Evolutionary conservation across 2,797 vertebrate species (phyloP), one percentile per base, ranked within the genome.

Genomic region (Aulostomus chinensis): DNA sequence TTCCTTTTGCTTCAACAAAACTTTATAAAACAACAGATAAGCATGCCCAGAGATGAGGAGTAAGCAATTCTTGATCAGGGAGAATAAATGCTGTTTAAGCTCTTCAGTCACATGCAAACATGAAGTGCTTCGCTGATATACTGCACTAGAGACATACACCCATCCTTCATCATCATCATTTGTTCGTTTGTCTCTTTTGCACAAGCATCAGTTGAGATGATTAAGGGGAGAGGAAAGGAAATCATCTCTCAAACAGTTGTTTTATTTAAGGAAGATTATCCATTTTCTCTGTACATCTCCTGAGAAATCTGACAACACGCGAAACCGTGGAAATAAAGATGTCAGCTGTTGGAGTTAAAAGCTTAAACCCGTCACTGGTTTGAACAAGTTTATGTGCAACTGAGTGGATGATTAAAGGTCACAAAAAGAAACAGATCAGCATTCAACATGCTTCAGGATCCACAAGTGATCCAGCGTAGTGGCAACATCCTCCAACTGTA

Each of bases 191-290:
- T 35, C 12, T 35, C 37, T 14, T 30, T 29, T 8, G 20, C 13
- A 5, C 45, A 36, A 5, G 14, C 3, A 39, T 26, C 0, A 51
- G 53, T 11, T 53, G 58, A 72, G 12, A 22, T 31, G 57, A 75
- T 61, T 52, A 58, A 59, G 31, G 18, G 32, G 11, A 45, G 39
- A 72, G 58, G 24, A 32, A 49, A 13, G 14, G 2, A 66, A 64
- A 62, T 65, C 40, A 76, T 85, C 69, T 59, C 41, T 56, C 65
- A 47, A 73, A 76, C 50, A 32, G 38, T 73, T 75, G 76, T 54
- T 55, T 56, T 24, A n/a, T 12, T 33, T 61, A 16, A 10, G 7
- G 40, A 45, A 9, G 45, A 76, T 80, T 65, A 83, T 76, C 68
- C 13, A 22, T 49, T 53, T 67, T 72, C 61, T 63, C 28, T 67